These are phyloP conservation scores for Bos javanicus DNA, from an alignment of 2,113 vertebrate genomes.

Conservation along the genomic window DNA sequence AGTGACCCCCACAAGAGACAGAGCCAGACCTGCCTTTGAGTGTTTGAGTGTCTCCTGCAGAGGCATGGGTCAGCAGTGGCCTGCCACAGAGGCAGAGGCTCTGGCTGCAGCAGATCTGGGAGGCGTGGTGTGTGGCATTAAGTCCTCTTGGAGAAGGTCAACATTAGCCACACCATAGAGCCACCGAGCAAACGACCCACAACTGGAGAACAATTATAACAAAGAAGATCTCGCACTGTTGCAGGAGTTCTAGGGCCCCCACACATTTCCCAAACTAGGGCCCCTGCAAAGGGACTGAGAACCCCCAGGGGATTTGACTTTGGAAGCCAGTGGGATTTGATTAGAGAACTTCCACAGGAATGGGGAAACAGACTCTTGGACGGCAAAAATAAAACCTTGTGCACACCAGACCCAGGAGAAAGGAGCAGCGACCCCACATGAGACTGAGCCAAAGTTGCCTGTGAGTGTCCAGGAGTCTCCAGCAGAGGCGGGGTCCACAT, in stretches of 20 bases:
- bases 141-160: background rate
- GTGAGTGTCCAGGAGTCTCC: no score
- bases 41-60: background rate
- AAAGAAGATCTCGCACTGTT: background rate
- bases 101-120: background rate
- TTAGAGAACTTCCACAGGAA: no score
- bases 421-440: no score
- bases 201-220: background rate
- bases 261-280: no score
- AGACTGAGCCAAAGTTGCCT: no score
- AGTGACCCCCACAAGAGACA: background rate
- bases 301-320: no score
- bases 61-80: background rate
- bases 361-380: no score
- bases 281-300: no score
- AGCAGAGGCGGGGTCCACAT: no score
- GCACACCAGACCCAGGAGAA: no score
- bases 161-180: background rate
- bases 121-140: fast-evolving
- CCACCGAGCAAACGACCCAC: fast-evolving
- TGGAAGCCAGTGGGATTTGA: no score
- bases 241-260: background rate
- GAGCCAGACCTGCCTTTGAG: background rate
- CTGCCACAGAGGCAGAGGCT: background rate
- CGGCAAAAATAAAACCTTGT: no score